Conservation (phyloP, 2,888 invertebrate genomes). For the Brachypterus glaber region DNA sequence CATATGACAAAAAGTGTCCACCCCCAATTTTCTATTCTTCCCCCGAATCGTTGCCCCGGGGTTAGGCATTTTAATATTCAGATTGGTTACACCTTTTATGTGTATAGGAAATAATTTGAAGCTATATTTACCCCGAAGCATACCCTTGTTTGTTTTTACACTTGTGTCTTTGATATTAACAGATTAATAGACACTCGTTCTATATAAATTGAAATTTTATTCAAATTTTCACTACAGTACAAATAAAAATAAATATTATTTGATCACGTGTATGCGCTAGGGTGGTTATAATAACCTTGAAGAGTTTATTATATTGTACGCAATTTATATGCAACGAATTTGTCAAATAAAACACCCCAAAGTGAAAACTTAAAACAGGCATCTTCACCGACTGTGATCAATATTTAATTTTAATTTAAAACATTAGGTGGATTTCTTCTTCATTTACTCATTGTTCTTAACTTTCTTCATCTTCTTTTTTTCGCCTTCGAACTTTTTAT, state of each 20-base stretch:
- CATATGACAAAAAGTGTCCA: slow-evolving; percentile 36
- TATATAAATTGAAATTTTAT: slow-evolving; percentile 29
- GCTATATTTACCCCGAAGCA: slow-evolving; percentile 36
- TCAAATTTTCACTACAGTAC: slow-evolving; percentile 20
- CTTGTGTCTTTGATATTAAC: slow-evolving; percentile 38
- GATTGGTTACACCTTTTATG: slow-evolving; percentile 44
- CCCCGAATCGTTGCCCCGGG: slow-evolving; percentile 19
- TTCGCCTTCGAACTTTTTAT: too few species aligned
- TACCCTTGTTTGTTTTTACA: slow-evolving; percentile 42
- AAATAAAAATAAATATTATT: slow-evolving; percentile 6
- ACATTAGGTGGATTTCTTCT: too few species aligned
- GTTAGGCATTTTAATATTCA: slow-evolving; percentile 40
- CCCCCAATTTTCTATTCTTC: slow-evolving; percentile 17
- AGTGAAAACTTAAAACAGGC: too few species aligned
- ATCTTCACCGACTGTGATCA: too few species aligned
- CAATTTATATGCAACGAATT: too few species aligned
- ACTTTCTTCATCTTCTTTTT: too few species aligned
- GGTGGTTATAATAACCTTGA: not conserved
- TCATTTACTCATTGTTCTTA: too few species aligned
- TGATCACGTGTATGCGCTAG: not conserved
- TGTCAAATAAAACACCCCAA: too few species aligned
- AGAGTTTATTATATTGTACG: too few species aligned
- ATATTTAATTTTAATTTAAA: too few species aligned
- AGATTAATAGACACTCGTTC: slow-evolving; percentile 32
- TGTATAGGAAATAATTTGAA: slow-evolving; percentile 42